phyloP scores from a whole-genome alignment of 2,113 vertebrate genomes.

The Pteruthius melanotis region DNA sequence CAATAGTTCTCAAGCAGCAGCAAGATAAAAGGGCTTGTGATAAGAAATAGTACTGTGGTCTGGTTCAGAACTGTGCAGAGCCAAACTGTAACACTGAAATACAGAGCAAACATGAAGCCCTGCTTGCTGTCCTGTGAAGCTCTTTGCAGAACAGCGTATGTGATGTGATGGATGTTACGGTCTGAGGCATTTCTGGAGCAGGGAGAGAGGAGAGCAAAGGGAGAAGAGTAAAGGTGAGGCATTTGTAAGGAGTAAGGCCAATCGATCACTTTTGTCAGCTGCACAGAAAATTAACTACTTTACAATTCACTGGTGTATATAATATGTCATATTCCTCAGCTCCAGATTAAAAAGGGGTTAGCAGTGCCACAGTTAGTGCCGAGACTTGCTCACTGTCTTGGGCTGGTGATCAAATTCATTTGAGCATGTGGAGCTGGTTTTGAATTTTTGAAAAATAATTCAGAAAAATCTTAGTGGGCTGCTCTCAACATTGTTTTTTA shows the following conservation, averaged over 20 bases:
- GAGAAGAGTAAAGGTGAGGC: neutral
- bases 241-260: neutral
- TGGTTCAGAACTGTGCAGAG: neutral
- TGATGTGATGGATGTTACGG: neutral
- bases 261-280: neutral
- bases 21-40: neutral
- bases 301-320: slow-evolving; percentile 37
- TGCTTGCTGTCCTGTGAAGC: neutral
- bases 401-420: neutral
- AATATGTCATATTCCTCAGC: neutral
- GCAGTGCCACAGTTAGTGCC: fast-evolving
- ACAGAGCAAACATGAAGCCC: neutral
- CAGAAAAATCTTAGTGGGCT: neutral
- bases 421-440: neutral
- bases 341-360: neutral
- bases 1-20: neutral
- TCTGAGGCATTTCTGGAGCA: neutral
- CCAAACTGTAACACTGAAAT: neutral
- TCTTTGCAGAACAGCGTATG: neutral
- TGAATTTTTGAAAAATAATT: neutral
- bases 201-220: neutral
- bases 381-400: neutral
- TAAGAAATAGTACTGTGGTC: neutral
- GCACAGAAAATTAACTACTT: slow-evolving; percentile 19
- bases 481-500: slow-evolving; percentile 47